These are phyloP conservation scores for Formica exsecta DNA, from an alignment of 1,140 invertebrate genomes.

Conservation along the genomic window DNA sequence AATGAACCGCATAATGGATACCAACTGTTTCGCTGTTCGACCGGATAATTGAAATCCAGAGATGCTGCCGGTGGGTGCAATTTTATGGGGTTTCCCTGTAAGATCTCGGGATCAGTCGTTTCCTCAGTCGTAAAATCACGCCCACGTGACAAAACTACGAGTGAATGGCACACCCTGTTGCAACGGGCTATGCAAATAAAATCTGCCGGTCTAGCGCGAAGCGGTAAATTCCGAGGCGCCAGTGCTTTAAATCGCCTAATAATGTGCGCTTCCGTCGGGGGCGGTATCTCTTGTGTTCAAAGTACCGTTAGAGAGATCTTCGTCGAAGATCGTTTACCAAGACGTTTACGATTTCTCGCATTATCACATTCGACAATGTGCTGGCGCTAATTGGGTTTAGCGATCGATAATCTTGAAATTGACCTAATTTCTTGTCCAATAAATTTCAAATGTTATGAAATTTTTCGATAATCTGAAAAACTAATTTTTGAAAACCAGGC, in stretches of 20 bases:
- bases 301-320: slow-evolving; percentile 69
- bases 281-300: slow-evolving; percentile 23
- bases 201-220: slow-evolving; percentile 57
- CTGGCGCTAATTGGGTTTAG: neutral
- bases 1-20: slow-evolving; percentile 79
- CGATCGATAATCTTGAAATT: neutral
- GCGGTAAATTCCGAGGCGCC: slow-evolving; percentile 63
- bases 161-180: neutral
- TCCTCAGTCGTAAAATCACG: slow-evolving; percentile 63
- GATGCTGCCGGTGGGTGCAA: slow-evolving; percentile 70
- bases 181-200: slow-evolving; percentile 72
- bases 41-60: slow-evolving; percentile 83
- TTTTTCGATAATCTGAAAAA: neutral
- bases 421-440: neutral
- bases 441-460: neutral
- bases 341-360: slow-evolving; percentile 62
- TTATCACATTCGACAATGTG: slow-evolving; percentile 61
- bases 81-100: slow-evolving; percentile 77
- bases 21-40: slow-evolving; percentile 70
- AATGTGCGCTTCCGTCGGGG: slow-evolving; percentile 47
- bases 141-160: slow-evolving; percentile 69
- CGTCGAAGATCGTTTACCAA: slow-evolving; percentile 43
- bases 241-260: slow-evolving; percentile 65
- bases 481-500: neutral
- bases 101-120: slow-evolving; percentile 22